A percentile compares a stretch with the other conserved stretches of the same genome.
These are phyloP conservation scores for Sisor rabdophorus DNA, from an alignment of 2,113 vertebrate genomes.

Conservation along the genomic window DNA sequence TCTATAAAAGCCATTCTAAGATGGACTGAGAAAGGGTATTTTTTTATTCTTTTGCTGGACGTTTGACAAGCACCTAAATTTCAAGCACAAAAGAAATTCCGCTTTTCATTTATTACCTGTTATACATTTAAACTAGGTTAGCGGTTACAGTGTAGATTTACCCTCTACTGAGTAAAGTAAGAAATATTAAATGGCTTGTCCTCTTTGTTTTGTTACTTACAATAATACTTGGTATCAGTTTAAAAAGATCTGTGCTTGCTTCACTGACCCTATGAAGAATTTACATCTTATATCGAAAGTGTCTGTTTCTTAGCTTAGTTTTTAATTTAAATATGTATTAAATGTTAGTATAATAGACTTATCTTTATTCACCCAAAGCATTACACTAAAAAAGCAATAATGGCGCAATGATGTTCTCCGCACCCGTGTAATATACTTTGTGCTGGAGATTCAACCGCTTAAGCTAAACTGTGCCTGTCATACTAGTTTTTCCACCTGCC, in stretches of 20 bases:
- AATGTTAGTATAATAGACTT: neutral
- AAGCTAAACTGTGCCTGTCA: slow-evolving; percentile 39
- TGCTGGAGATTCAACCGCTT: slow-evolving; percentile 15
- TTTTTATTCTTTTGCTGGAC: slow-evolving; percentile 34
- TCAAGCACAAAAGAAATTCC: slow-evolving; percentile 46
- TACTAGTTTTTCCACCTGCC: slow-evolving; percentile 41
- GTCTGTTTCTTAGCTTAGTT: neutral
- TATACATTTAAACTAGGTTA: slow-evolving; percentile 45
- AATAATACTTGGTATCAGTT: neutral
- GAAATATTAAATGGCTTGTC: too few relatives aligned
- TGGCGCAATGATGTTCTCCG: slow-evolving; percentile 37
- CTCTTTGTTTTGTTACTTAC: too few relatives aligned
- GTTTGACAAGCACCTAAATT: slow-evolving; percentile 46
- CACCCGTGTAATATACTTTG: slow-evolving; percentile 39
- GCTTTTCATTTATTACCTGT: slow-evolving; percentile 47
- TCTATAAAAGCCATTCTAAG: slow-evolving; percentile 45
- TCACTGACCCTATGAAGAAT: neutral
- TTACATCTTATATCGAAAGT: neutral
- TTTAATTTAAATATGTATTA: neutral
- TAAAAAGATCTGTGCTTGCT: neutral
- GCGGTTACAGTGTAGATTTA: slow-evolving; percentile 44
- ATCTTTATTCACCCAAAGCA: neutral
- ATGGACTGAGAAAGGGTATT: slow-evolving; percentile 28
- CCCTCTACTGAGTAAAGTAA: slow-evolving; percentile 11
- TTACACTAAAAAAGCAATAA: neutral